These are phyloP conservation scores for Tympanuchus pallidicinctus DNA, from an alignment of 2,113 vertebrate species.

Conservation along the genomic window DNA sequence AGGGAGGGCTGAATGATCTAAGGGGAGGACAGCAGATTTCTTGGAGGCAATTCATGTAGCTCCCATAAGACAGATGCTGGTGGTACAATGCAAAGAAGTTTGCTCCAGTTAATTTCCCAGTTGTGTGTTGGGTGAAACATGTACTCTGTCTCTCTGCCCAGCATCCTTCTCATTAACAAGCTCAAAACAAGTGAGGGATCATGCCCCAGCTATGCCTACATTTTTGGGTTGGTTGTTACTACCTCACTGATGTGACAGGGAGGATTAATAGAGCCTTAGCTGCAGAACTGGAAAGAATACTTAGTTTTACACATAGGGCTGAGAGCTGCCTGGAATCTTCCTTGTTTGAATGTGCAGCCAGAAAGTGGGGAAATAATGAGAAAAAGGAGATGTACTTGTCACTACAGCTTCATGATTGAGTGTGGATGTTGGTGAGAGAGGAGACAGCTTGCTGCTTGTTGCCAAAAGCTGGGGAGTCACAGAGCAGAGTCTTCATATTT, in stretches of 20 bases:
- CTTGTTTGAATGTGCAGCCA: conserved; percentile 34
- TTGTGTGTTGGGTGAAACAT: not conserved
- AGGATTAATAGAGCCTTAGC: conserved; percentile 36
- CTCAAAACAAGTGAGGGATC: not conserved
- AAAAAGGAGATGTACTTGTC: conserved; percentile 45
- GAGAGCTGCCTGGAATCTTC: conserved; percentile 21
- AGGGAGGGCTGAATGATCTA: not conserved
- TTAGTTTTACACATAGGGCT: conserved; percentile 12
- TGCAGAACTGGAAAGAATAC: not conserved
- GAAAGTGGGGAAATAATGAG: conserved; percentile 45
- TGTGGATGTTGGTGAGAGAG: not conserved
- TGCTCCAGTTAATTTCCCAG: not conserved
- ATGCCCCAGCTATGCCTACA: not conserved
- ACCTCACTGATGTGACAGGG: not conserved
- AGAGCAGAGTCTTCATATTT: conserved; percentile 6
- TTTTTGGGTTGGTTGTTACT: not conserved
- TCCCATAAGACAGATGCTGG: not conserved
- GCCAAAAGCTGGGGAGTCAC: conserved; percentile 34
- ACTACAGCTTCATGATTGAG: conserved; percentile 13
- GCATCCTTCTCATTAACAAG: not conserved
- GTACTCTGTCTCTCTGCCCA: not conserved
- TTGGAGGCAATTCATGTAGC: not conserved
- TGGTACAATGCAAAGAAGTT: not conserved
- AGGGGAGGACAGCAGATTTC: not conserved
- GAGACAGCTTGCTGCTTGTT: conserved; percentile 16